Evolutionary conservation across 2,888 invertebrate genomes (phyloP).

Genomic region (Heliconius hortense): DNA sequence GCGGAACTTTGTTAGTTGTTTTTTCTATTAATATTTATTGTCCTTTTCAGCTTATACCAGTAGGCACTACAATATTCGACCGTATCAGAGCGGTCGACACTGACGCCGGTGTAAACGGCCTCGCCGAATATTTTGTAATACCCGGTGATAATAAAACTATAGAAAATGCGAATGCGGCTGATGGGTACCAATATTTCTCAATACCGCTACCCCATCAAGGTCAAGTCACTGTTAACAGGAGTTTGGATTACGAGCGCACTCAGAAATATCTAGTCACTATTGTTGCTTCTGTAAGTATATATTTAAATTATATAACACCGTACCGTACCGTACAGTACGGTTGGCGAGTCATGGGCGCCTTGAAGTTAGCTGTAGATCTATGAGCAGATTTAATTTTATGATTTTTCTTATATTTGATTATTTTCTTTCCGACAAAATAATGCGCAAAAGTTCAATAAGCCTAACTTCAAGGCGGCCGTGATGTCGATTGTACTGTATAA

Average conservation of each 20-base stretch:
- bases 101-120: slow-evolving; percentile 93
- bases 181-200: slow-evolving; percentile 91
- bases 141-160: slow-evolving; percentile 81
- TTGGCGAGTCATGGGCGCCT: no score
- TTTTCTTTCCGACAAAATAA: no score
- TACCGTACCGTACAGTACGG: background rate
- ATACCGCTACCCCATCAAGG: slow-evolving; percentile 95
- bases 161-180: slow-evolving; percentile 82
- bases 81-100: slow-evolving; percentile 90
- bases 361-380: no score
- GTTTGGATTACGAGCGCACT: slow-evolving; percentile 93
- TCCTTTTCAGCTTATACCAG: slow-evolving; percentile 88
- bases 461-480: no score
- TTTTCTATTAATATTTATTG: slow-evolving; percentile 44
- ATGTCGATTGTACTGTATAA: no score
- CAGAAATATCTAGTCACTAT: slow-evolving; percentile 94
- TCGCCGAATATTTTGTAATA: slow-evolving; percentile 92
- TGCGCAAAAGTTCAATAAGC: no score
- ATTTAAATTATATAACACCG: background rate
- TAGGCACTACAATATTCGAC: slow-evolving; percentile 93
- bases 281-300: slow-evolving; percentile 90
- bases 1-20: background rate
- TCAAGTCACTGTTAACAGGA: slow-evolving; percentile 92
- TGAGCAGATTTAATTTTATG: no score
- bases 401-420: no score